Evolutionary conservation across 1,140 invertebrate genomes (phyloP).

Genomic region (Sarcophaga bullata): DNA sequence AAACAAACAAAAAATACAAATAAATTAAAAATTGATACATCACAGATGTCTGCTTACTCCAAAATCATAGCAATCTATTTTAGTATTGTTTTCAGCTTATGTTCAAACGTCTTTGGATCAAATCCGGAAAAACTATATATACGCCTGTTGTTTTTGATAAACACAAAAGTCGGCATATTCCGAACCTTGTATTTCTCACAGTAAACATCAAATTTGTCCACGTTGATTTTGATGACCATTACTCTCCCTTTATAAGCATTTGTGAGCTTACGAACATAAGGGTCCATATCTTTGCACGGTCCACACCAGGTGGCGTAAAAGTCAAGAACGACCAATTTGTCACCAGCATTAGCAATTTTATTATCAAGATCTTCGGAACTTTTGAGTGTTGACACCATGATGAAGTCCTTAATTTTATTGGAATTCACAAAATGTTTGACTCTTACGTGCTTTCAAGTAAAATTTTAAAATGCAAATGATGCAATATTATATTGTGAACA

Average conservation of each 20-base stretch:
- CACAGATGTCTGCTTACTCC: too few relatives aligned
- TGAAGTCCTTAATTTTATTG: neutral
- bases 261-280: constrained; percentile 77
- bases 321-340: constrained; percentile 88
- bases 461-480: neutral
- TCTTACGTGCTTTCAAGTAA: neutral
- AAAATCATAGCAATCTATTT: neutral
- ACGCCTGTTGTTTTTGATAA: constrained; percentile 76
- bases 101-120: constrained; percentile 6
- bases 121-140: constrained; percentile 26
- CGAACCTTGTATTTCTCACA: constrained; percentile 80
- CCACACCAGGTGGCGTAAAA: constrained; percentile 85
- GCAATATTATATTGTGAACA: too few relatives aligned
- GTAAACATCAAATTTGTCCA: constrained; percentile 87
- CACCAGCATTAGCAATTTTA: constrained; percentile 75
- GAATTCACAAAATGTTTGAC: neutral
- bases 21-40: too few relatives aligned
- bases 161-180: constrained; percentile 94
- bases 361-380: constrained; percentile 67
- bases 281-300: constrained; percentile 91
- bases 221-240: constrained; percentile 79
- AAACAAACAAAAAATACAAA: too few relatives aligned
- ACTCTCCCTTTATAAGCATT: constrained; percentile 65
- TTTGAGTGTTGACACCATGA: constrained; percentile 51
- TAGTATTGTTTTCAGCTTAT: neutral